Evolutionary conservation across 2,797 vertebrate species (phyloP), one percentile per base, ranked within the genome.

Genomic region (Chrysolophus pictus): DNA sequence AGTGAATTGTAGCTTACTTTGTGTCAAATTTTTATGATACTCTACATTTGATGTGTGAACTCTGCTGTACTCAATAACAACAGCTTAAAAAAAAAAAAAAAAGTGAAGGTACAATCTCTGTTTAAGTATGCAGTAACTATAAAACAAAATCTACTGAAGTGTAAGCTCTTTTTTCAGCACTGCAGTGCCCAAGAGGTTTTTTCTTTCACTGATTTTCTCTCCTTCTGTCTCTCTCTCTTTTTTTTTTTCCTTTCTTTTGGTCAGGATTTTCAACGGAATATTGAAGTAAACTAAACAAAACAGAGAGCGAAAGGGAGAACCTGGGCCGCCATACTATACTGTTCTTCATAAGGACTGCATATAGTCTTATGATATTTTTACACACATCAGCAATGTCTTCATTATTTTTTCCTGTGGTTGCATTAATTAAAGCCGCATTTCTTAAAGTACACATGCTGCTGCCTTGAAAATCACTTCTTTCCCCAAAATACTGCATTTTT

Each of bases 1-100:
- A 96, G 41, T 76, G 77, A 93, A 77, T n/a, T 55, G 42, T 31
- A 56, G 64, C 56, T 83, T 39, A 29, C 84, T 78, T 74, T 93
- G 51, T 96, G 79, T 71, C 64, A 90, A 93, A 29, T 13, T 22
- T 85, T 84, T 62, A 42, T 65, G 58, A 70, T 56, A 68, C 28
- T 69, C 49, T 64, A 10, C 23, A 68, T 79, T 80, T 84, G 33
- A 87, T 88, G 85, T 94, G 31, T 72, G 44, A 91, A 77, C 41
- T 76, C 1, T 1, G 29, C 24, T 84, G 14, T 46, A 42, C 39
- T 59, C 80, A 87, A 14, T 90, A 92, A 92, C 29, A 90, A 60
- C 31, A 85, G 24, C 4, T 5, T 5, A 68, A 56, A 89, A 37
- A 37, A 37, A 37, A 88, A 82, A 58, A 13, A 76, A 80, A 55